Evolutionary conservation across 2,797 vertebrate species (phyloP).

Genomic region (Platyrinchus mystaceus): DNA sequence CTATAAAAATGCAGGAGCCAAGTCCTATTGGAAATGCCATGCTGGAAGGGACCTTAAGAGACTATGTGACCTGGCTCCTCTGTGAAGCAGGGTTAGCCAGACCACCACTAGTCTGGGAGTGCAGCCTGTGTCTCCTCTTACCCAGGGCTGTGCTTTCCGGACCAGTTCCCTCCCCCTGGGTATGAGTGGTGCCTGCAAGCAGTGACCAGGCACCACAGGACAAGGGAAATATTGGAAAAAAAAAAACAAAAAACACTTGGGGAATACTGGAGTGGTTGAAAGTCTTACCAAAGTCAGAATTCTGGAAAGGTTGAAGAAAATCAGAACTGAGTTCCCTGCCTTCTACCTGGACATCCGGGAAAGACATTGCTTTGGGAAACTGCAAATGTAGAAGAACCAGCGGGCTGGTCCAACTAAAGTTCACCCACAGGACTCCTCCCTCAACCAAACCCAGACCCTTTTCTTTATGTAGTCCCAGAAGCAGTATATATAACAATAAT

Average conservation of each 20-base stretch:
- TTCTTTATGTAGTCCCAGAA: background rate
- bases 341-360: background rate
- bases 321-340: background rate
- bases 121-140: background rate
- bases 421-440: background rate
- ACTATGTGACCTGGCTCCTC: background rate
- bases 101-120: background rate
- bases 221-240: background rate
- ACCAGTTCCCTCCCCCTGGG: background rate
- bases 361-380: background rate
- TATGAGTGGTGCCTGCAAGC: background rate
- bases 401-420: background rate
- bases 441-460: background rate
- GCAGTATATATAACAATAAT: background rate
- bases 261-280: background rate
- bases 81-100: background rate
- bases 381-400: rapidly evolving
- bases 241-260: background rate
- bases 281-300: background rate
- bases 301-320: background rate
- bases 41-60: background rate
- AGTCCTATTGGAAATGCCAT: background rate
- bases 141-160: background rate
- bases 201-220: background rate
- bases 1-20: background rate